These are phyloP conservation scores for Trididemnum clinides DNA, from an alignment of 23 tunicate genomes.

Conservation along the genomic window DNA sequence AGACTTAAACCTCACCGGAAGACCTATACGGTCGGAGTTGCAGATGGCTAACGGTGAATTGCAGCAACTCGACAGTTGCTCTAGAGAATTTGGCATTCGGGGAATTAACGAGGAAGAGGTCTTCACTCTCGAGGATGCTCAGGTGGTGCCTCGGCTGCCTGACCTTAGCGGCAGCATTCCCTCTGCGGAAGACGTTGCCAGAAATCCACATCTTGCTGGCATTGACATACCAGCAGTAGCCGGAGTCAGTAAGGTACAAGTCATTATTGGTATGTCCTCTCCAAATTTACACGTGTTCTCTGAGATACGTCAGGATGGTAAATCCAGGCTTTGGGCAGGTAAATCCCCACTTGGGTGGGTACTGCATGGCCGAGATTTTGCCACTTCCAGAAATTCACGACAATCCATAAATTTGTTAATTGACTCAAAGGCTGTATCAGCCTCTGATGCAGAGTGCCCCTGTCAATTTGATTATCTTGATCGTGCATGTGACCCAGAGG, in stretches of 20 bases:
- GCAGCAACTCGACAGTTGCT: neutral
- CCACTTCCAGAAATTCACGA: neutral
- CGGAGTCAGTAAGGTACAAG: neutral
- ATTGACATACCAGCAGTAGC: too few species aligned
- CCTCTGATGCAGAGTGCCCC: neutral
- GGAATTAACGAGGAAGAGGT: neutral
- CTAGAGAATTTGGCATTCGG: neutral
- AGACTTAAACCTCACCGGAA: neutral
- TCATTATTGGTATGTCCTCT: neutral
- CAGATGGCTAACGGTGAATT: conserved; percentile 17
- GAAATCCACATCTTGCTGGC: neutral
- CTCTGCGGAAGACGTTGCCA: neutral
- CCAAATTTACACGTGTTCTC: conserved; percentile 1
- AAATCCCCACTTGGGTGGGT: conserved; percentile 5
- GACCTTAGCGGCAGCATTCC: conserved; percentile 10
- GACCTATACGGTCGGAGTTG: neutral
- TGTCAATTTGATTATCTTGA: conserved; percentile 21
- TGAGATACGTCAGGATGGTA: conserved; percentile 16
- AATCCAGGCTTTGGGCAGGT: conserved; percentile 8
- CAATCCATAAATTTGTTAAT: neutral
- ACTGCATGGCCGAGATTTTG: neutral
- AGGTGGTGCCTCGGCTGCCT: neutral
- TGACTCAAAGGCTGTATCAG: neutral
- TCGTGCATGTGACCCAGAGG: conserved; percentile 10
- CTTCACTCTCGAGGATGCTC: conserved; percentile 6